A percentile compares a stretch with the other conserved stretches of the same genome.
Evolutionary conservation across 2,113 vertebrate species (phyloP).

Genomic region (Nansenia antarctica): DNA sequence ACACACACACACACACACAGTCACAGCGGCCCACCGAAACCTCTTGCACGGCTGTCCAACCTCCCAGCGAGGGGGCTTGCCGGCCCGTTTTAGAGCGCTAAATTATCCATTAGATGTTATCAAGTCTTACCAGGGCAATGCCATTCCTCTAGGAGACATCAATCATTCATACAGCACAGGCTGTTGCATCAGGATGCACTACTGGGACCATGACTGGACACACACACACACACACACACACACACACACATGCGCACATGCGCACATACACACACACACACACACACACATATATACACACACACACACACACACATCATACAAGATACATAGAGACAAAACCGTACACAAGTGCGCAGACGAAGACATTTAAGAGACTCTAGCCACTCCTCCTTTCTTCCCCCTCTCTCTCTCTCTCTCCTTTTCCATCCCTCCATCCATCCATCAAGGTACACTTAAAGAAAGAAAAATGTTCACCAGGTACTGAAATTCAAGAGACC

Average conservation of each 20-base stretch:
- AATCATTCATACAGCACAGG: conserved; percentile 95
- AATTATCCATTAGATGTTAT: conserved; percentile 98
- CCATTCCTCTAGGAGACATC: conserved; percentile 90
- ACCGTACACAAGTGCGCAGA: background rate
- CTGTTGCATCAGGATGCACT: conserved; percentile 79
- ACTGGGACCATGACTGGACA: conserved; percentile 80
- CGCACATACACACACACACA: conserved; percentile 46
- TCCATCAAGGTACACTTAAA: too few relatives aligned
- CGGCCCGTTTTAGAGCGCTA: conserved; percentile 86
- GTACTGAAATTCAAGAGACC: background rate
- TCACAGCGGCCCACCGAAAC: conserved; percentile 35
- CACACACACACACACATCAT: conserved; percentile 64
- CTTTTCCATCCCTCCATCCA: background rate
- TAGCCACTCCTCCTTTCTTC: background rate
- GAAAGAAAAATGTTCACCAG: too few relatives aligned
- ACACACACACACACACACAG: conserved; percentile 36
- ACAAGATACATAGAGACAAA: conserved; percentile 51
- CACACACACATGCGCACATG: conserved; percentile 22
- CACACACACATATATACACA: conserved; percentile 48
- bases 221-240: conserved; percentile 44
- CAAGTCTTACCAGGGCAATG: conserved; percentile 95
- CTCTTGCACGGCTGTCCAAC: conserved; percentile 51
- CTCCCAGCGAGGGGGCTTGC: conserved; percentile 50
- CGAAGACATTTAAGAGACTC: background rate
- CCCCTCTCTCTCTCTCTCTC: background rate